phyloP scores from a whole-genome alignment of 2,113 vertebrate species.

The Catharus minimus region DNA sequence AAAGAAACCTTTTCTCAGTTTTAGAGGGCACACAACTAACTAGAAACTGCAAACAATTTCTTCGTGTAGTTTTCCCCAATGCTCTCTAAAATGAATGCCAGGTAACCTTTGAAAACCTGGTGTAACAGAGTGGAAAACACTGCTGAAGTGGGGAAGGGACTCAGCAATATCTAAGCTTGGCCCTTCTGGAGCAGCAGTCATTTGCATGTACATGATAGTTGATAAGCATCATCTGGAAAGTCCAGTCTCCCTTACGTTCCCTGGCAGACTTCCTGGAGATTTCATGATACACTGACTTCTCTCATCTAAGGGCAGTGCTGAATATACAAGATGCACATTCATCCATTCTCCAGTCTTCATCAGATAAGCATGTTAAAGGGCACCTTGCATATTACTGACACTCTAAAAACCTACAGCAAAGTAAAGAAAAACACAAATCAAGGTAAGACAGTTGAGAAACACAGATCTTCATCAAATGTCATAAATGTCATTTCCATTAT shows the following conservation, averaged over 20 bases:
- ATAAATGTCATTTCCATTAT: background rate
- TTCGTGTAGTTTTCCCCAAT: background rate
- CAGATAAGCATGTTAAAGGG: background rate
- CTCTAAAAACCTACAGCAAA: background rate
- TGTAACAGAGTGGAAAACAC: background rate
- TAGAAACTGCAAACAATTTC: background rate
- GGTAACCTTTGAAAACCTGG: background rate
- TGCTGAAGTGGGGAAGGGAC: background rate
- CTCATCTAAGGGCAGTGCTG: background rate
- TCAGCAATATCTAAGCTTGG: background rate
- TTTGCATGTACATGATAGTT: background rate
- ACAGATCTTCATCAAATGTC: background rate
- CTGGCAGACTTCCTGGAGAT: slow-evolving; percentile 1
- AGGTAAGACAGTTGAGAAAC: background rate
- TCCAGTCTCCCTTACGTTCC: slow-evolving; percentile 6
- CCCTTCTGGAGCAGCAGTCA: background rate
- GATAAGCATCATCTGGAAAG: background rate
- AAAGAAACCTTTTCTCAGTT: background rate
- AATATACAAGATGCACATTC: background rate
- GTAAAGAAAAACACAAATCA: background rate
- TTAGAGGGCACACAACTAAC: background rate
- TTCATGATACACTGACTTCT: background rate
- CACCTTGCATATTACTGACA: background rate
- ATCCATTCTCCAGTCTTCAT: background rate
- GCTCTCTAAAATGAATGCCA: background rate